Base-by-base conservation (phyloP, 2,113 vertebrate species). In the Scatophagus argus region DNA sequence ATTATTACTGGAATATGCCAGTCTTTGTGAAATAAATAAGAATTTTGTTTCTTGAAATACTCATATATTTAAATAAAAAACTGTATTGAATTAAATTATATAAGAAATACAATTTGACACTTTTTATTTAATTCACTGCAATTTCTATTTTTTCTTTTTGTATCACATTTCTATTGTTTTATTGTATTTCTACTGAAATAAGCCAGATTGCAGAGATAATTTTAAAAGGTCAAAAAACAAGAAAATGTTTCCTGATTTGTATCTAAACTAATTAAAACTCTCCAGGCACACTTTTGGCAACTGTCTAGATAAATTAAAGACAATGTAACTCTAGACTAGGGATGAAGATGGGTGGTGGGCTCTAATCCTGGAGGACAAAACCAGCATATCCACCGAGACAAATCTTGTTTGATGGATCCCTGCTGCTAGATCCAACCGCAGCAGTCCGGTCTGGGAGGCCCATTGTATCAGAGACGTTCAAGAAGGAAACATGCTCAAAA, bases 401-500 rank as follows among this genome's bases (percentile, higher is more conserved):
- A 94, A 94, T 94, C 82, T 84, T 74, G 86, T 93, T 92, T 90
- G 88, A 92, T 83, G 87, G 91, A 86, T 79, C 84, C 88, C 86
- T 39, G 88, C 86, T 83, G 90, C 62, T 87, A 44, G 74, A 89
- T 77, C 83, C 80, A 72, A 72, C 64, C 39, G 36, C 85, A 82
- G 81, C 79, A 47, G 84, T 59, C 76, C 70, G 49, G 86, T 83
- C 88, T 85, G 87, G 83, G 85, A 84, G 87, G 85, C 77, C 88
- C 79, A 83, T 89, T 91, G 88, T 91, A 21, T 27, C 25, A 39
- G 64, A 73, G 70, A 63, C 36, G 46, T 68, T 74, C 67, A 34
- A 38, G 77, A 86, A 88, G 86, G 86, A 92, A 90, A 74, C 88
- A 44, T 70, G 73, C 83, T 89, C 88, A 74, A 32, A 75, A 59